These are phyloP conservation scores for Ernsta delagoae DNA, from an alignment of 2,888 invertebrate species.

Conservation along the genomic window DNA sequence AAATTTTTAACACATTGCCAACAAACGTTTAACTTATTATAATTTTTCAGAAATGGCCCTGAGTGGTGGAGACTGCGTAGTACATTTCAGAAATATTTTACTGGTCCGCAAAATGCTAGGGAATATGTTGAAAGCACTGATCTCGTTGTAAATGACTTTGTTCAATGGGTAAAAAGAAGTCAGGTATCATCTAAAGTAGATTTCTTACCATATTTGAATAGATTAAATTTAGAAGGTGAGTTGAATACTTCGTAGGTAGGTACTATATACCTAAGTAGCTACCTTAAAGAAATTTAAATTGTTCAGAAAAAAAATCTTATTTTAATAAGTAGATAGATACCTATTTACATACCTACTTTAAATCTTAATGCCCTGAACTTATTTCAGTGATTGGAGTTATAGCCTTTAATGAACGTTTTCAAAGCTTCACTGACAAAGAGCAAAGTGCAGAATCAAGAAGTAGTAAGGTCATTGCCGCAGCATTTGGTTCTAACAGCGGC, in stretches of 20 bases:
- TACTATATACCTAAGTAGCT: too few species aligned
- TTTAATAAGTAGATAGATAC: too few species aligned
- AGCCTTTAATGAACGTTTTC: constrained; percentile 88
- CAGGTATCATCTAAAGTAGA: constrained; percentile 73
- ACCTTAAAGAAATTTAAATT: too few species aligned
- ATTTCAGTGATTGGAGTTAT: constrained; percentile 89
- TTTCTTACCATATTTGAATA: constrained; percentile 88
- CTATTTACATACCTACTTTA: neutral
- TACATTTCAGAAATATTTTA: constrained; percentile 91
- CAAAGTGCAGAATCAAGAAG: constrained; percentile 85
- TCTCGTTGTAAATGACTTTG: constrained; percentile 87
- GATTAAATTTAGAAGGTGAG: constrained; percentile 91
- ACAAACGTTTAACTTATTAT: too few species aligned
- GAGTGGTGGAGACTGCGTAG: constrained; percentile 93
- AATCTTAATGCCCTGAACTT: neutral
- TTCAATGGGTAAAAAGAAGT: constrained; percentile 70
- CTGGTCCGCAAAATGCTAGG: constrained; percentile 89
- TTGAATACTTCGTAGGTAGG: neutral
- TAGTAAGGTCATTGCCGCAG: constrained; percentile 88
- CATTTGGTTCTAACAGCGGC: constrained; percentile 89
- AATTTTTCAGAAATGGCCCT: constrained; percentile 87
- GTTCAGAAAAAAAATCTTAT: too few species aligned
- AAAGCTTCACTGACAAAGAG: constrained; percentile 87
- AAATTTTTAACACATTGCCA: too few species aligned
- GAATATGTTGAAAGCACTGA: constrained; percentile 88